Conservation (phyloP, 2,888 invertebrate species). For the Isoperla grammatica region DNA sequence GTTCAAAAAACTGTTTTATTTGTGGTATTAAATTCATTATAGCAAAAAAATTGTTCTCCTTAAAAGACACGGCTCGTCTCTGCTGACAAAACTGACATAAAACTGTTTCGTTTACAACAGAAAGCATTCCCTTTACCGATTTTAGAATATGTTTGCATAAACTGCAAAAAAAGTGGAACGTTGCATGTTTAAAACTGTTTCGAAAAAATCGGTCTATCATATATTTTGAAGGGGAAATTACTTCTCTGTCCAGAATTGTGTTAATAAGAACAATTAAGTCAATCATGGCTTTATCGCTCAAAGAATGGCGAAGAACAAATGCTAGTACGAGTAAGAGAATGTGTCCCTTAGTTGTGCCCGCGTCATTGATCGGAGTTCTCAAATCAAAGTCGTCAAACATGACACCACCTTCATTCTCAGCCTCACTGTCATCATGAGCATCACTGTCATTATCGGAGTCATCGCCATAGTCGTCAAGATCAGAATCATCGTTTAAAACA, state of each 20-base stretch:
- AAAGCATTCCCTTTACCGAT: not conserved
- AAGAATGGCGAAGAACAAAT: not conserved
- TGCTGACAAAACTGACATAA: not conserved
- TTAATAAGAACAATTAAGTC: not conserved
- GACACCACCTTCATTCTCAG: too few relatives aligned
- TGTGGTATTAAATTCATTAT: not conserved
- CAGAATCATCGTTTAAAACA: too few relatives aligned
- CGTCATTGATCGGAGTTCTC: not conserved
- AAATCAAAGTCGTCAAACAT: not conserved
- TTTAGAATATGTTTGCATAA: not conserved
- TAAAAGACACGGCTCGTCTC: not conserved
- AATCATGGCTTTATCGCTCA: not conserved
- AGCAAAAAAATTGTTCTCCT: not conserved
- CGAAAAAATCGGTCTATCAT: not conserved
- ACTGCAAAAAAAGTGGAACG: not conserved
- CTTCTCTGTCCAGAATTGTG: not conserved
- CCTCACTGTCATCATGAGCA: too few relatives aligned
- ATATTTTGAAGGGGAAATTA: not conserved
- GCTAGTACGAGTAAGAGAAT: not conserved
- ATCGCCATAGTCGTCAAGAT: too few relatives aligned
- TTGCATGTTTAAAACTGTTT: not conserved
- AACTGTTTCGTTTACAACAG: too few relatives aligned
- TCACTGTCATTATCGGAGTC: too few relatives aligned
- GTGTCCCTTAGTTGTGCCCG: not conserved
- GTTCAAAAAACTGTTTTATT: not conserved